Evolutionary conservation across 1,140 invertebrate species (phyloP), one percentile per base, ranked within the genome.

Genomic region (Tetraneura akinire): DNA sequence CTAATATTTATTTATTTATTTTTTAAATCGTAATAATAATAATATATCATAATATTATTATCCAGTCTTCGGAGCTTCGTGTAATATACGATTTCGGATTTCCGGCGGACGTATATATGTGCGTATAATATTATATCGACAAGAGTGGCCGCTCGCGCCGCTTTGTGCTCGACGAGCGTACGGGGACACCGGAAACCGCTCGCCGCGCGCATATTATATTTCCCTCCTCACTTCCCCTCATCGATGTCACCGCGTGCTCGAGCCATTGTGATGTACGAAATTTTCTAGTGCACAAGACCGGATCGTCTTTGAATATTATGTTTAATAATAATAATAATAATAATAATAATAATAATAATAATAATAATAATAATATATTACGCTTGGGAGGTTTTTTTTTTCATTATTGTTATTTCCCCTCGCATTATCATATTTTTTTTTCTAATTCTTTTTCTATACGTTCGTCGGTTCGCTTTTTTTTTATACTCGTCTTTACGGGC

Each of bases 81-180:
- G n/a, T n/a, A n/a, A 4, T 37, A 37, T 8, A 60, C 18, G 60
- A 64, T 29, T 80, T 68, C 55, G 68, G 29, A 37, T 49, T 81
- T 57, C 81, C 80, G 45, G 37, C 45, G 42, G 57, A 71, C 55
- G 71, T 37, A 55, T 26, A 62, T 47, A 21, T 64, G 66, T 37
- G 42, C 9, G 32, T 8, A 37, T n/a, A n/a, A n/a, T n/a, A n/a
- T n/a, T n/a, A n/a, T 8, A 37, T 37, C n/a, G 32, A 13, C 66
- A 18, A 16, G 49, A 51, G 14, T n/a, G 68, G 47, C n/a, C 18
- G 55, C 32, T 51, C 11, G 23, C 18, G 53, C 5, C 53, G 45
- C 45, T 10, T 10, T 47, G 45, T 9, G 66, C 21, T 55, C 16
- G 51, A 18, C 47, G 47, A 8, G 13, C 51, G 37, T 16, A 26